Conservation (phyloP, 2,797 vertebrate species). For the Selene dorsalis region DNA sequence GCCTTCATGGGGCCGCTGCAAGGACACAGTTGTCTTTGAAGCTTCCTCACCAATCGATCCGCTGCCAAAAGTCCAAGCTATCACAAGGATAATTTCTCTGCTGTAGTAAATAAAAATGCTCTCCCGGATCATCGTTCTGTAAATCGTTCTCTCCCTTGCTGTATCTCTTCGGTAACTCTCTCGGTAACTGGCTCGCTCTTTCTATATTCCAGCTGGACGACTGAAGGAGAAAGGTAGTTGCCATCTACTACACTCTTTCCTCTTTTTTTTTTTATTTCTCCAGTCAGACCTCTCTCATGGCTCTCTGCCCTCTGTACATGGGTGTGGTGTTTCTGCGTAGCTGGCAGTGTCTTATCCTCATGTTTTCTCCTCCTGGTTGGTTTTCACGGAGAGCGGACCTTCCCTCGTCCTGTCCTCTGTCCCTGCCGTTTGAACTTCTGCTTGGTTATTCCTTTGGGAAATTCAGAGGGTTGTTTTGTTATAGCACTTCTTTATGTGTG, state of each 20-base stretch:
- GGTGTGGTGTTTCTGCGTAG: constrained; percentile 68
- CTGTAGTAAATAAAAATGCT: constrained; percentile 47
- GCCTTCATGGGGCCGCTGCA: constrained; percentile 22
- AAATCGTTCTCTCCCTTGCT: constrained; percentile 47
- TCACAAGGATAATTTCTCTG: constrained; percentile 36
- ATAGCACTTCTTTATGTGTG: constrained; percentile 42
- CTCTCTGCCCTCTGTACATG: constrained; percentile 71
- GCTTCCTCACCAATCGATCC: constrained; percentile 31
- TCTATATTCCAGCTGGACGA: constrained; percentile 86
- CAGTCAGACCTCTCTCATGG: constrained; percentile 55
- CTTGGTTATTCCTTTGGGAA: constrained; percentile 55
- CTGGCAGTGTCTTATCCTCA: constrained; percentile 64
- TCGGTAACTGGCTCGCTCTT: constrained; percentile 75
- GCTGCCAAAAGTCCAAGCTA: constrained; percentile 42
- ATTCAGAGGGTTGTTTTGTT: constrained; percentile 62
- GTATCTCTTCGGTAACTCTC: constrained; percentile 63
- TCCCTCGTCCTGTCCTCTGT: constrained; percentile 45
- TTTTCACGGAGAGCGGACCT: constrained; percentile 51
- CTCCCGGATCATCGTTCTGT: constrained; percentile 47
- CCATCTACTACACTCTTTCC: constrained; percentile 75
- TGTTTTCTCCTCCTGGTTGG: constrained; percentile 57
- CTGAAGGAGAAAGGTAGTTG: constrained; percentile 85
- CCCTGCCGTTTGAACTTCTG: constrained; percentile 53
- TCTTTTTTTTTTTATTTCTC: constrained; percentile 57
- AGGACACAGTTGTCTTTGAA: constrained; percentile 38